Base-by-base conservation (phyloP, 2,888 invertebrate species). In the Drosophila borborema region DNA sequence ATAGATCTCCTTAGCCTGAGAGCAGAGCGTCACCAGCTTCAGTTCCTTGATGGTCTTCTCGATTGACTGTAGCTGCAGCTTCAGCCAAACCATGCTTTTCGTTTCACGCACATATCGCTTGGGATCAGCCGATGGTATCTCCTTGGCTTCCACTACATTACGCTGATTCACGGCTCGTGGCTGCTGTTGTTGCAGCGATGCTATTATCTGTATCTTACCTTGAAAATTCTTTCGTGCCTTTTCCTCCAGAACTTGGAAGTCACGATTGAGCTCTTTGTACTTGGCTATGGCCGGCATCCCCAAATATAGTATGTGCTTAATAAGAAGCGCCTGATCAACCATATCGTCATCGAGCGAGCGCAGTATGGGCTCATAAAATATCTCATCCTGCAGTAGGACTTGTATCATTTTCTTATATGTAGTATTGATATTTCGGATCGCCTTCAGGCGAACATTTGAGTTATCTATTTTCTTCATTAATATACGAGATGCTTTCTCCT, bases 301-400 rank as follows among this genome's bases (percentile, higher is more conserved):
- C 40, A 93, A 73, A 56, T 88, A 86, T 16, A 92, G 82, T 3
- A 92, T 91, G 48, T 92, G 85, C 34, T 89, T 89, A 6, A 92
- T 91, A 41, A 93, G 92, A 16, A 80, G 84, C 0, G 79, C 58
- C 70, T 93, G 93, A 75, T 93, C 93, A 5, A 90, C 86, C 69
- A 92, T 91, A 56, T 93, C 93, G n/a, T 72, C 72, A 51, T 90
- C 82, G 0, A 93, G 84, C 3, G 93, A 92, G n/a, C 87, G 78
- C 18, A 93, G 63, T 7, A 93, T 91, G 1, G 93, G 92, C 49
- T 92, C 92, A 72, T 92, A 93, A 60, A 92, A 93, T 41, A 92
- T 91, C 48, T 88, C 90, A 65, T 93, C 93, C 49, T 92, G 86
- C 10, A 78, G 45, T 6, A 92, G 76, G 5, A 91, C 81, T 51